Conservation (phyloP, 2,888 invertebrate genomes). For the Nasonovia ribisnigri region DNA sequence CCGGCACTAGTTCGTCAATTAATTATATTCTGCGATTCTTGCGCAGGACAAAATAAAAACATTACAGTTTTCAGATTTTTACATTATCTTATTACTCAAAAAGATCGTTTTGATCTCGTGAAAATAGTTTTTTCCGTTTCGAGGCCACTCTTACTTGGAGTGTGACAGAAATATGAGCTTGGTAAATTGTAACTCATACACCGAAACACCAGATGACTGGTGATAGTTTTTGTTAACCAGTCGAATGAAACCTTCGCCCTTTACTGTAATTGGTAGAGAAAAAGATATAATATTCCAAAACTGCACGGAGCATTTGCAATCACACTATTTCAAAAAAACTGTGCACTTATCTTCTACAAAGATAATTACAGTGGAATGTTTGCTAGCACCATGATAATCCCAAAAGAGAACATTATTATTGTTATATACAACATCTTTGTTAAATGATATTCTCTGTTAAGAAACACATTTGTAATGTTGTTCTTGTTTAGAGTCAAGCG, state of each 20-base stretch:
- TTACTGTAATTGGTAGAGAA: constrained; percentile 34
- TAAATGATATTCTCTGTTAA: too few relatives aligned
- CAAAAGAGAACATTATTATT: neutral
- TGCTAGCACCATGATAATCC: constrained; percentile 22
- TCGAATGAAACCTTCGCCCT: constrained; percentile 41
- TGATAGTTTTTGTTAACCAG: constrained; percentile 46
- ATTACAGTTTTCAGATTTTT: constrained; percentile 63
- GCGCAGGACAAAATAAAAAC: constrained; percentile 67
- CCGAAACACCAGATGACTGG: constrained; percentile 51
- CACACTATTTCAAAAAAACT: constrained; percentile 29
- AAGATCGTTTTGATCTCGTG: constrained; percentile 7
- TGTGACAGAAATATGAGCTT: constrained; percentile 45
- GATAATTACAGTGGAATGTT: constrained; percentile 1
- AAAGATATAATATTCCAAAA: constrained; percentile 31
- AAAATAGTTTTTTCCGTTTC: constrained; percentile 34
- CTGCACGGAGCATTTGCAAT: constrained; percentile 4
- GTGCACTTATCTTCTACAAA: constrained; percentile 42
- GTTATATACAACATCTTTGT: too few relatives aligned
- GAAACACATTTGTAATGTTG: too few relatives aligned
- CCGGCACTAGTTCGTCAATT: constrained; percentile 41
- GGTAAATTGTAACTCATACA: constrained; percentile 36
- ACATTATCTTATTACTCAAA: constrained; percentile 27
- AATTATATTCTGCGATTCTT: constrained; percentile 34
- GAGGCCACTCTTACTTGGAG: constrained; percentile 41
- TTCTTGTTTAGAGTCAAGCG: too few relatives aligned